Evolutionary conservation across 2,113 vertebrate species (phyloP).

Genomic region (Dicaeum eximium): DNA sequence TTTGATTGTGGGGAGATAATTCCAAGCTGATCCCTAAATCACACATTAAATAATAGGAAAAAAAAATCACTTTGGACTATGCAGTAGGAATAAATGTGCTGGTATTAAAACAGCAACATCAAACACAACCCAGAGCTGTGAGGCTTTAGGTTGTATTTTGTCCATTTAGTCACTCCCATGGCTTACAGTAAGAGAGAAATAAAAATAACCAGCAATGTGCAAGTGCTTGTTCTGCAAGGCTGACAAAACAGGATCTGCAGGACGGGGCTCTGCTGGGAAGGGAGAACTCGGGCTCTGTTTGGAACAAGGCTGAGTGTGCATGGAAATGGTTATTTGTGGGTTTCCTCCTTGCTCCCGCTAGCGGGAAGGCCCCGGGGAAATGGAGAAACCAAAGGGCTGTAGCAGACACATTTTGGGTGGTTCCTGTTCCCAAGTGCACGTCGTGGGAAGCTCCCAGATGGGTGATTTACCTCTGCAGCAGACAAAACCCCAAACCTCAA

Average conservation of each 20-base stretch:
- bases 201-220: background rate
- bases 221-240: background rate
- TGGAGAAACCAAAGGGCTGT: background rate
- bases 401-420: background rate
- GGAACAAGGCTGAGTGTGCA: background rate
- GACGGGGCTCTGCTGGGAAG: background rate
- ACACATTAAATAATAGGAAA: background rate
- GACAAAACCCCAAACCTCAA: background rate
- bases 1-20: background rate
- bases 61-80: background rate
- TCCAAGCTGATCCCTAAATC: background rate
- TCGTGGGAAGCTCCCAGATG: background rate
- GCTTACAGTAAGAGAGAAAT: background rate
- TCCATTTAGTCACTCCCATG: rapidly evolving
- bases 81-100: background rate
- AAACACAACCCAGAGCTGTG: rapidly evolving
- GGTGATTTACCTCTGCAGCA: background rate
- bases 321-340: background rate
- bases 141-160: background rate
- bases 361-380: background rate
- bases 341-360: background rate
- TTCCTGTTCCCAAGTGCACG: background rate
- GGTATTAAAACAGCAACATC: background rate
- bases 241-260: background rate
- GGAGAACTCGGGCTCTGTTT: background rate